Evolutionary conservation across 2,113 vertebrate species (phyloP).

Genomic region (Lophius piscatorius): DNA sequence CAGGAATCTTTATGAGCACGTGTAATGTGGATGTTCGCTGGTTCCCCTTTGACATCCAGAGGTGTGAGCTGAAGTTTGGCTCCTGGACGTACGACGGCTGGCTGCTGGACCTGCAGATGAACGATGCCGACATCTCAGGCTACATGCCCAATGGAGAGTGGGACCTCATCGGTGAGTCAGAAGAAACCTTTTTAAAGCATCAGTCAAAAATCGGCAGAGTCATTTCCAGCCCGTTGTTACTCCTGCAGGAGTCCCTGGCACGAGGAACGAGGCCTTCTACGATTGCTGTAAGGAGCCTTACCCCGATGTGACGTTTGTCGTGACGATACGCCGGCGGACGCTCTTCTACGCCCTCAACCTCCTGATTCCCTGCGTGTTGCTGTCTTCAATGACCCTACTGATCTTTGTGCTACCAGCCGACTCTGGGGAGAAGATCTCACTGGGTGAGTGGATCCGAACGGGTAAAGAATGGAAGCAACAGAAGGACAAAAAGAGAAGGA

Average conservation of each 20-base stretch:
- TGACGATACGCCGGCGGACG: slow-evolving; percentile 80
- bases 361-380: slow-evolving; percentile 81
- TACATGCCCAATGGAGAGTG: slow-evolving; percentile 85
- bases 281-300: slow-evolving; percentile 84
- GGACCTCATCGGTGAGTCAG: slow-evolving; percentile 80
- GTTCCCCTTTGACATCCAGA: slow-evolving; percentile 85
- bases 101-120: slow-evolving; percentile 84
- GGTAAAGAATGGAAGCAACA: too few species aligned
- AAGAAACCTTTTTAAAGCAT: too few species aligned
- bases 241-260: slow-evolving; percentile 76
- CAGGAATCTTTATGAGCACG: slow-evolving; percentile 85
- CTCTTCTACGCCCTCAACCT: slow-evolving; percentile 84
- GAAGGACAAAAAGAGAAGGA: too few species aligned
- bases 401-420: slow-evolving; percentile 85
- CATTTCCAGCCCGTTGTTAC: too few species aligned
- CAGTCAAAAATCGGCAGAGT: too few species aligned
- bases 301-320: slow-evolving; percentile 80
- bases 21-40: slow-evolving; percentile 85
- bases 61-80: slow-evolving; percentile 83
- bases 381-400: slow-evolving; percentile 83
- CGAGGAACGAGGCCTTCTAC: slow-evolving; percentile 74
- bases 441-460: slow-evolving; percentile 72
- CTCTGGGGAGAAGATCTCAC: slow-evolving; percentile 85
- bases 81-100: slow-evolving; percentile 85
- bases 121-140: slow-evolving; percentile 77